Evolutionary conservation across 2,797 vertebrate species (phyloP), one percentile per base, ranked within the genome.

Genomic region (Mus caroli): DNA sequence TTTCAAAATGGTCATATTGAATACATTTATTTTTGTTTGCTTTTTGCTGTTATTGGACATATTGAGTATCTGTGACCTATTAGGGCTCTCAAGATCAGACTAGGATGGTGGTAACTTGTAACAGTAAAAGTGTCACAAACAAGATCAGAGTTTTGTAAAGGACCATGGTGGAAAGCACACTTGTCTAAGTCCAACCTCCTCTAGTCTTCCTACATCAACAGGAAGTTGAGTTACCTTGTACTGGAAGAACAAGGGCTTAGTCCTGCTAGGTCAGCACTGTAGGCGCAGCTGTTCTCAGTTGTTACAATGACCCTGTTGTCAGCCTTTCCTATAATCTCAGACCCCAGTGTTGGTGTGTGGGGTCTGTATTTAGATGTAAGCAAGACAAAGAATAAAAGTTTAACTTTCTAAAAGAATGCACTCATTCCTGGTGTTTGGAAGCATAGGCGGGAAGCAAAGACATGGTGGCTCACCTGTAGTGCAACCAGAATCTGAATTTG

Each of bases 331-430:
- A 24, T 79, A 31, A 58, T 43, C 28, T 40, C 37, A 94, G 87
- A 83, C 14, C 58, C 12, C 34, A 40, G 19, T 34, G 40, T 54
- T 19, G 4, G 71, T 92, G 60, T n/a, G 31, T 26, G 26, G 34
- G 31, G 1, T 92, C 20, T 83, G n/a, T 37, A 83, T 94, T 90
- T 92, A 78, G 5, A 58, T 75, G 24, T 52, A 78, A 79, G 2
- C 54, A 9, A 87, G 31, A 64, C 13, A 28, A 13, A 69, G 34
- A 37, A n/a, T 69, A 69, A 58, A 88, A 40, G 12, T 7, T 93
- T 93, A 46, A 8, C 28, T 85, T 75, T 56, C 71, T 88, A 88
- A 62, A 93, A 76, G 80, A 93, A 71, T 40, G 50, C 10, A 73
- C 12, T 78, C 4, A 12, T 46, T 17, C 28, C 28, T 64, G 22